These are phyloP conservation scores for Xiphophorus couchianus DNA, from an alignment of 2,113 vertebrate genomes.

Conservation along the genomic window DNA sequence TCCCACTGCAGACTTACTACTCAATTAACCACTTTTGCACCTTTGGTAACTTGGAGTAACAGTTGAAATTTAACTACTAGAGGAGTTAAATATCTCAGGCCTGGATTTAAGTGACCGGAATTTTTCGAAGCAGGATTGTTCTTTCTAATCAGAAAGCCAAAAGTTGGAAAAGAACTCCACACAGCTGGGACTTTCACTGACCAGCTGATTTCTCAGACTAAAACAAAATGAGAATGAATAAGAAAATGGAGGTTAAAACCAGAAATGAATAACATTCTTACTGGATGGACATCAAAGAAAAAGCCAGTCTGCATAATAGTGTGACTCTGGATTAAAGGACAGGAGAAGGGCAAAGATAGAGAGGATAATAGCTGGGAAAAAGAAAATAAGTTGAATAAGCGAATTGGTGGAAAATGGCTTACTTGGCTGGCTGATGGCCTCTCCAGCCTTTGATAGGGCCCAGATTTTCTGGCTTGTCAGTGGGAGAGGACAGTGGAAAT, in stretches of 20 bases:
- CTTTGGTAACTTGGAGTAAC: no score
- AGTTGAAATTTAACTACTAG: no score
- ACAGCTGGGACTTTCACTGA: slow-evolving; percentile 52
- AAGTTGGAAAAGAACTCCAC: background rate
- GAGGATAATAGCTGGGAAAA: slow-evolving; percentile 52
- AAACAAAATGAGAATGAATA: slow-evolving; percentile 29
- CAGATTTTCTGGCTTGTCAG: slow-evolving; percentile 66
- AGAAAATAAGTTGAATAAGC: slow-evolving; percentile 57
- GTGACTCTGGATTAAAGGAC: slow-evolving; percentile 48
- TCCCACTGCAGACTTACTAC: no score
- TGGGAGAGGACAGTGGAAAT: slow-evolving; percentile 71
- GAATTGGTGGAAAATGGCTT: slow-evolving; percentile 60
- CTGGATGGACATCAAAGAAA: slow-evolving; percentile 30
- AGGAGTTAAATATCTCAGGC: no score
- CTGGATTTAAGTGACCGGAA: background rate
- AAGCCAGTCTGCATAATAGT: slow-evolving; percentile 14
- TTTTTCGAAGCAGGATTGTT: slow-evolving; percentile 3
- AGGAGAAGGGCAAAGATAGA: slow-evolving; percentile 33
- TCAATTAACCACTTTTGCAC: no score
- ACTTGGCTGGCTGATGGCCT: slow-evolving; percentile 49
- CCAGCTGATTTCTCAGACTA: slow-evolving; percentile 17
- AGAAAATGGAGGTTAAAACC: background rate
- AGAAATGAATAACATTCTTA: slow-evolving; percentile 2
- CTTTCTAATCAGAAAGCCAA: slow-evolving; percentile 8
- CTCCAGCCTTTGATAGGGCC: slow-evolving; percentile 63